phyloP scores from a whole-genome alignment of 2,797 vertebrate species.

The Ammospiza maritima region DNA sequence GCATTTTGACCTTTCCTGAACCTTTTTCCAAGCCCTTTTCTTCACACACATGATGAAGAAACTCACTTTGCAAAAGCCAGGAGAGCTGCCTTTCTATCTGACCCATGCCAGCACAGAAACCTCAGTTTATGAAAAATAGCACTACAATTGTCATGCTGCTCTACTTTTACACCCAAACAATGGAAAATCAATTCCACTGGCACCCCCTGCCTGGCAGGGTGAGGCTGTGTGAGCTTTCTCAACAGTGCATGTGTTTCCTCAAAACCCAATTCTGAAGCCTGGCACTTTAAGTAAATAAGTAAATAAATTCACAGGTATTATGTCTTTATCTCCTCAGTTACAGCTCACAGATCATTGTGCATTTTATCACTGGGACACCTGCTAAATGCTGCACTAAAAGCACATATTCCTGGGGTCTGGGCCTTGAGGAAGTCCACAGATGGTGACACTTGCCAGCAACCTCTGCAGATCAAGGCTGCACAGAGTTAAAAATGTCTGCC shows the following conservation, averaged over 20 bases:
- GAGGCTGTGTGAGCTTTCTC: neutral
- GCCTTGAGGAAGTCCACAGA: neutral
- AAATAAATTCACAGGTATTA: neutral
- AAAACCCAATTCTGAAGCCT: neutral
- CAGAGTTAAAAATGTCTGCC: neutral
- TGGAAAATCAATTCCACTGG: constrained; percentile 20
- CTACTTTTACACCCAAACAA: neutral
- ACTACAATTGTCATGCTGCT: neutral
- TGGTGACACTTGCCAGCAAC: neutral
- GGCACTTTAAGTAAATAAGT: neutral
- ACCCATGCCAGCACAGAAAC: fast-evolving
- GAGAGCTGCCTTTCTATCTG: neutral
- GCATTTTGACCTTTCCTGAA: neutral
- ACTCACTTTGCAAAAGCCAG: neutral
- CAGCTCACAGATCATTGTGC: neutral
- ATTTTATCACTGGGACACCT: neutral
- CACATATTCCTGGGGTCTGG: neutral
- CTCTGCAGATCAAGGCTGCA: neutral
- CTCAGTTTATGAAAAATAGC: neutral
- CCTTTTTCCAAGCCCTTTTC: neutral
- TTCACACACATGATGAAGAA: neutral
- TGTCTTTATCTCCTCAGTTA: neutral
- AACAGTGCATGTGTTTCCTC: neutral
- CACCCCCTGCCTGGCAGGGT: neutral
- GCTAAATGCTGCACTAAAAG: neutral